Percentiles rank a stretch among this genome's conserved stretches.
These are phyloP conservation scores for Echinometra lucunter DNA, from an alignment of 53 echinoderm and acorn worm species.

Conservation along the genomic window DNA sequence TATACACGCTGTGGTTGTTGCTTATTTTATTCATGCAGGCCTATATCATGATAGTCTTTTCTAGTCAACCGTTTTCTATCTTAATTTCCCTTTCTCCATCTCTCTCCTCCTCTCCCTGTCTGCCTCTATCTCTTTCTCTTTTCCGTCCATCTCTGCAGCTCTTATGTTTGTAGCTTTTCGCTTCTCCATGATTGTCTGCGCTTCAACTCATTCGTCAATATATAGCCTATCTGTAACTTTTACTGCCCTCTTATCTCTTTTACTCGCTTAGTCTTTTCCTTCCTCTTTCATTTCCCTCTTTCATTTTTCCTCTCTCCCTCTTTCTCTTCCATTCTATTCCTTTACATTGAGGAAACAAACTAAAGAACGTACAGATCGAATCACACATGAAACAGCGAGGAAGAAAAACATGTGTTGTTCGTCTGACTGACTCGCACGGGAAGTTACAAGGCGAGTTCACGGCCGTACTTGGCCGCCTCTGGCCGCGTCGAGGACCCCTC, in stretches of 20 bases:
- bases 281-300: background rate
- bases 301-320: background rate
- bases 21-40: constrained; percentile 1
- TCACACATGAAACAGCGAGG: background rate
- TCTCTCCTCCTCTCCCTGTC: background rate
- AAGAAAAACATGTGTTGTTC: constrained; percentile 36
- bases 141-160: background rate
- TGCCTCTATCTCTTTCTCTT: background rate
- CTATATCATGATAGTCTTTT: background rate
- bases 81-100: background rate
- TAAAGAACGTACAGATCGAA: background rate
- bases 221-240: background rate
- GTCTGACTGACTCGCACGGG: background rate
- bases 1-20: constrained; percentile 10
- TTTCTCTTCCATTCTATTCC: background rate
- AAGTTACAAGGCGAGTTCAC: constrained; percentile 55
- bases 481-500: constrained; percentile 35
- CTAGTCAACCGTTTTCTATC: background rate
- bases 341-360: background rate
- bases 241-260: background rate
- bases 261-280: background rate
- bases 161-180: too few species aligned
- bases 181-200: background rate
- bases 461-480: constrained; percentile 49
- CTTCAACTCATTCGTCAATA: background rate